Percentiles rank a stretch among this genome's conserved stretches.
These are phyloP conservation scores for Drosophila siamana DNA, from an alignment of 2,888 invertebrate species.

Conservation along the genomic window DNA sequence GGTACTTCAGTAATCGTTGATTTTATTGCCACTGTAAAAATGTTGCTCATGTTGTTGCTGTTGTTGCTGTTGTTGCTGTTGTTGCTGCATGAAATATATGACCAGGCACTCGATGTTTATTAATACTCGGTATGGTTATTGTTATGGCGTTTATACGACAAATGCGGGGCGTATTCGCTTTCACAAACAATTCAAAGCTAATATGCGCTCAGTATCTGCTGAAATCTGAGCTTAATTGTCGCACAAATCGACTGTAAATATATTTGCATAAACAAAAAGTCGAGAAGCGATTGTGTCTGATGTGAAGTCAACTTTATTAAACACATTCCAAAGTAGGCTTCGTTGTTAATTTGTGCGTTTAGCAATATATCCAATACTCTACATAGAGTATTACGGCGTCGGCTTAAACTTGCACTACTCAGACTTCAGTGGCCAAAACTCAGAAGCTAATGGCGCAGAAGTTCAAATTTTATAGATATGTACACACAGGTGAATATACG, in stretches of 20 bases:
- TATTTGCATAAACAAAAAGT: not conserved
- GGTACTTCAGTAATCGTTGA: conserved; percentile 71
- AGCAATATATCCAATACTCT: too few relatives aligned
- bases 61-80: conserved; percentile 22
- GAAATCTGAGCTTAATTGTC: not conserved
- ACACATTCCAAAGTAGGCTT: too few relatives aligned
- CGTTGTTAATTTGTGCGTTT: too few relatives aligned
- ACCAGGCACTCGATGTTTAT: conserved; percentile 61
- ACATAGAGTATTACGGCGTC: conserved; percentile 5
- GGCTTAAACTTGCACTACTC: not conserved
- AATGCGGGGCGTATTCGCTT: not conserved
- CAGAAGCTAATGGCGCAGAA: conserved; percentile 31
- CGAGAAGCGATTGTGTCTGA: not conserved
- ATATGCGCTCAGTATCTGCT: not conserved
- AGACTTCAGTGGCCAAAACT: conserved; percentile 10
- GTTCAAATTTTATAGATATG: not conserved
- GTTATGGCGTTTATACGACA: conserved; percentile 24
- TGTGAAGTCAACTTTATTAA: too few relatives aligned
- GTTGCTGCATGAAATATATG: conserved; percentile 47
- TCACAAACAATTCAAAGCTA: not conserved
- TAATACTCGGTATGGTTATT: conserved; percentile 39
- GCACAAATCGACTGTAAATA: not conserved
- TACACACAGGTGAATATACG: not conserved
- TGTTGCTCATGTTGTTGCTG: conserved; percentile 32
- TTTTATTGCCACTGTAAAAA: conserved; percentile 68